phyloP scores from a whole-genome alignment of 1,140 invertebrate genomes.

The Pseudomyrmex dendroicus region DNA sequence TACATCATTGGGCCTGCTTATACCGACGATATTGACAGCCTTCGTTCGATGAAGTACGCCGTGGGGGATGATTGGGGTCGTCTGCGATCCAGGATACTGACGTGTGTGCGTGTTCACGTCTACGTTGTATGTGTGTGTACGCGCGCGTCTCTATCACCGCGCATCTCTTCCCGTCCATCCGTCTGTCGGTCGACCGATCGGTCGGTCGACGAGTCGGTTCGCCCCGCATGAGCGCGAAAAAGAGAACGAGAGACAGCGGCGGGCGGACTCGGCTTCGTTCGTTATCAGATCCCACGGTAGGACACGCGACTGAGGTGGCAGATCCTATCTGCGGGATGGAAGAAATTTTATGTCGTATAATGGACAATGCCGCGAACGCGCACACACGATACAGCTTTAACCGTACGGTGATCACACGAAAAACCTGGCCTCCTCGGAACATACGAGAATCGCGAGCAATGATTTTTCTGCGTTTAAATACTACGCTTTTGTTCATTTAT shows the following conservation, averaged over 20 bases:
- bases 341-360: constrained; percentile 84
- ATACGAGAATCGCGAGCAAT: constrained; percentile 33
- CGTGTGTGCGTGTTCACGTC: constrained; percentile 52
- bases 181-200: constrained; percentile 61
- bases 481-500: neutral
- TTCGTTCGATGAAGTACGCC: constrained; percentile 76
- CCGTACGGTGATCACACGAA: constrained; percentile 63
- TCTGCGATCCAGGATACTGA: constrained; percentile 57
- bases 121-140: constrained; percentile 23
- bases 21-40: constrained; percentile 76
- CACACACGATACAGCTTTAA: constrained; percentile 66
- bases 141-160: constrained; percentile 57
- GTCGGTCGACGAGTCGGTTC: constrained; percentile 53
- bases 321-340: constrained; percentile 83
- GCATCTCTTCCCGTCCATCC: constrained; percentile 67
- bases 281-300: constrained; percentile 83
- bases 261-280: constrained; percentile 73
- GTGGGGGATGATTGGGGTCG: constrained; percentile 80
- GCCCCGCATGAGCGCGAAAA: constrained; percentile 47
- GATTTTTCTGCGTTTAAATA: constrained; percentile 33
- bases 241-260: constrained; percentile 59
- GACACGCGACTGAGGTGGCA: constrained; percentile 82
- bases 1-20: constrained; percentile 74
- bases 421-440: constrained; percentile 10
- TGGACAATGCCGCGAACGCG: constrained; percentile 74